Percentiles rank a stretch among this genome's conserved stretches.
Conservation (phyloP, 2,797 vertebrate genomes). For the Bradypus variegatus region DNA sequence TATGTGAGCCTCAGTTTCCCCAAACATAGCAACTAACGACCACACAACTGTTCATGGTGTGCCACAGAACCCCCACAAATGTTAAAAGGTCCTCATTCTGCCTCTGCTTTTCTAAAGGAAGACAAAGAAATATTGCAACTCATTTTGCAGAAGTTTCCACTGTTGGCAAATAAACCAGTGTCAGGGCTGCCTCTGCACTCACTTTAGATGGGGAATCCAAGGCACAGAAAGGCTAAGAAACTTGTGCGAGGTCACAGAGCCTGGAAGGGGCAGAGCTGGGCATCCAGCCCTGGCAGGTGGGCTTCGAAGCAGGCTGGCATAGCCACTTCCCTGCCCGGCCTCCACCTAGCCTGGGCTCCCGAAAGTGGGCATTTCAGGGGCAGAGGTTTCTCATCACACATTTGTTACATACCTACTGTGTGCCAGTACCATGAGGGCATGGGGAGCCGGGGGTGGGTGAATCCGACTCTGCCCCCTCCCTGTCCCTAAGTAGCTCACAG, state of each 20-base stretch:
- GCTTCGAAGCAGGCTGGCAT: neutral
- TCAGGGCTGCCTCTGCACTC: neutral
- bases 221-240: neutral
- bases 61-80: neutral
- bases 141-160: neutral
- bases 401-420: neutral
- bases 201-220: neutral
- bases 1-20: neutral
- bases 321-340: neutral
- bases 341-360: fast-evolving
- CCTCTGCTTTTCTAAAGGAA: neutral
- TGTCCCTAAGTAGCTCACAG: neutral
- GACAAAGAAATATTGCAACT: neutral
- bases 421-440: neutral
- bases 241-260: neutral
- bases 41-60: neutral
- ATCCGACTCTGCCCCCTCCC: neutral
- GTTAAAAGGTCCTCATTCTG: neutral
- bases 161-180: neutral
- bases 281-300: neutral
- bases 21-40: neutral
- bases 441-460: neutral
- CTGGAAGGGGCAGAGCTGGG: neutral
- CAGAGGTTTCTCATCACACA: neutral
- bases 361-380: neutral